These are phyloP conservation scores for Synanthedon tipuliformis DNA, from an alignment of 2,888 invertebrate species.

Conservation along the genomic window DNA sequence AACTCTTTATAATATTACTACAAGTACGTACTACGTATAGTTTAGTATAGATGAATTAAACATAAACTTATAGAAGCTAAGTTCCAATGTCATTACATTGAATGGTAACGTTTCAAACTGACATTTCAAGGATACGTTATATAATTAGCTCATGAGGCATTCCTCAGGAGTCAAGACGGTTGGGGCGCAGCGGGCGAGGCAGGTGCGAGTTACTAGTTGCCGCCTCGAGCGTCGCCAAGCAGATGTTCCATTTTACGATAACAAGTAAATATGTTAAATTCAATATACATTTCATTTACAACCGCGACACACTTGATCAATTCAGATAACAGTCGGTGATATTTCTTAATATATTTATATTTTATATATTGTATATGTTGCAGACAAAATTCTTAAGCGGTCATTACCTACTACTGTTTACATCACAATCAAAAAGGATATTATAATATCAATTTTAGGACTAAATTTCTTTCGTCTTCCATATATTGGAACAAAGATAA, in stretches of 20 bases:
- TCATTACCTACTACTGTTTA: too few species aligned
- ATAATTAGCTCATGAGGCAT: conserved; percentile 1
- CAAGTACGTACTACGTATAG: too few species aligned
- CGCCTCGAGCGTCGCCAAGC: not conserved
- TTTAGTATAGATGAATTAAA: too few species aligned
- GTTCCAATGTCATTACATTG: too few species aligned
- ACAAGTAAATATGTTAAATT: not conserved
- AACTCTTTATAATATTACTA: too few species aligned
- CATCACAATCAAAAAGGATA: too few species aligned
- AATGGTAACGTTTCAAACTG: not conserved
- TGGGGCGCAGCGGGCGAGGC: conserved; percentile 10
- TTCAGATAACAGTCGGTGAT: not conserved
- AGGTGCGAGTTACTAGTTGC: conserved; percentile 5
- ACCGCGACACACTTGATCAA: not conserved
- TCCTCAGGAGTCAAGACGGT: conserved; percentile 13
- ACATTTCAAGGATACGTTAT: not conserved
- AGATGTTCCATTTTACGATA: not conserved
- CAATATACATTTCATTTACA: not conserved
- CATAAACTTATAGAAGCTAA: too few species aligned
- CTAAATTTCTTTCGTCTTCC: too few species aligned
- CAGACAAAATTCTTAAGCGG: too few species aligned
- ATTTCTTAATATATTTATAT: not conserved
- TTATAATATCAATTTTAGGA: too few species aligned
- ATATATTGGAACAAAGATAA: too few species aligned
- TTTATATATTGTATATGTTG: too few species aligned